Evolutionary conservation across 2,888 invertebrate genomes (phyloP).

Genomic region (Oxytorus armatus): DNA sequence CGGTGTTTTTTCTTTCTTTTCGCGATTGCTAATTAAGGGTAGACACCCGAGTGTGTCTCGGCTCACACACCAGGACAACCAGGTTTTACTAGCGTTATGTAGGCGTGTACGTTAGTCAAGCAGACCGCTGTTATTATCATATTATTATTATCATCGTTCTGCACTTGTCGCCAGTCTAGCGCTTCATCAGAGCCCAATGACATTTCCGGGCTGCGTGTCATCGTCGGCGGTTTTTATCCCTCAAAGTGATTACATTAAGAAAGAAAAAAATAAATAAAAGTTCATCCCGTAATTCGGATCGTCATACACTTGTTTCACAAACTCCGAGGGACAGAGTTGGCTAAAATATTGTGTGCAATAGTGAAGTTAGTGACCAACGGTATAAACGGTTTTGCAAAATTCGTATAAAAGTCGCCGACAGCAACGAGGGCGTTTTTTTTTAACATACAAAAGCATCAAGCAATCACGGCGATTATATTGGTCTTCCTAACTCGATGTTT

Average conservation of each 20-base stretch:
- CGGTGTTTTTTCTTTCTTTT: too few species aligned
- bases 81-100: background rate
- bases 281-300: background rate
- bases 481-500: too few species aligned
- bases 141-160: constrained; percentile 40
- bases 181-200: too few species aligned
- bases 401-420: too few species aligned
- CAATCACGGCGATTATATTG: too few species aligned
- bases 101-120: constrained; percentile 35
- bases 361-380: too few species aligned
- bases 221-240: constrained; percentile 38
- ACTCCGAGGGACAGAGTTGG: background rate
- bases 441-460: too few species aligned
- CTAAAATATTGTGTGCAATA: too few species aligned
- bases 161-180: constrained; percentile 54
- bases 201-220: too few species aligned
- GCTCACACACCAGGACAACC: background rate
- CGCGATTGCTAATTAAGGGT: constrained; percentile 63
- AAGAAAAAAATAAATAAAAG: constrained; percentile 6
- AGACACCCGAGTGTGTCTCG: constrained; percentile 39
- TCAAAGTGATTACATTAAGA: constrained; percentile 21
- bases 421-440: too few species aligned
- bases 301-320: background rate
- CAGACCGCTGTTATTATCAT: constrained; percentile 38
- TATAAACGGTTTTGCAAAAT: too few species aligned